phyloP scores from a whole-genome alignment of 1,140 invertebrate species.

The Drosophila nasuta region DNA sequence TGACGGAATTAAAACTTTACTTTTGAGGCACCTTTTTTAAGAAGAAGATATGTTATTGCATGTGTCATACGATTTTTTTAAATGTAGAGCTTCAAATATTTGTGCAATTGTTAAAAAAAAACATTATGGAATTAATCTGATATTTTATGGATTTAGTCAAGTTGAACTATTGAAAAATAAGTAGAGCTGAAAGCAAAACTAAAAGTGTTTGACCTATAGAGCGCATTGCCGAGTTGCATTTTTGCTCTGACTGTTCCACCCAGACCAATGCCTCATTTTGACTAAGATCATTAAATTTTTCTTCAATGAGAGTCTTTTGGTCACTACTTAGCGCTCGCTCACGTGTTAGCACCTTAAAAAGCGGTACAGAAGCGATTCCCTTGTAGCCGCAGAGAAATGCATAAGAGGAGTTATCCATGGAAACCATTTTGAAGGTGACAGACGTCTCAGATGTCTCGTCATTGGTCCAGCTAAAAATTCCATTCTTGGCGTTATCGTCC shows the following conservation, averaged over 20 bases:
- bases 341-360: conserved; percentile 29
- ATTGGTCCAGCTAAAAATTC: conserved; percentile 14
- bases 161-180: not conserved
- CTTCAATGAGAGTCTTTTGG: not conserved
- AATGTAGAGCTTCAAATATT: no score
- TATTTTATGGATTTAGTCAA: no score
- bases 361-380: not conserved
- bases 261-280: not conserved
- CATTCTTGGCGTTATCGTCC: conserved; percentile 18
- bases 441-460: not conserved
- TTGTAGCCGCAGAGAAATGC: conserved; percentile 16
- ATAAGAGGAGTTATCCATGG: not conserved
- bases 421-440: conserved; percentile 18
- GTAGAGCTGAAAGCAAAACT: not conserved
- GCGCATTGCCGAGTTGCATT: conserved; percentile 23
- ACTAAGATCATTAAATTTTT: not conserved
- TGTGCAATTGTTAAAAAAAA: no score
- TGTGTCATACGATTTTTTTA: no score
- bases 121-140: no score
- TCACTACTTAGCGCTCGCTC: not conserved
- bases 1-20: no score
- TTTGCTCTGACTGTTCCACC: conserved; percentile 22
- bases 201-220: conserved; percentile 2
- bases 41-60: no score
- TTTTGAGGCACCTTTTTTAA: no score